Conservation (phyloP, 2,113 vertebrate genomes). For the Galeopterus variegatus region DNA sequence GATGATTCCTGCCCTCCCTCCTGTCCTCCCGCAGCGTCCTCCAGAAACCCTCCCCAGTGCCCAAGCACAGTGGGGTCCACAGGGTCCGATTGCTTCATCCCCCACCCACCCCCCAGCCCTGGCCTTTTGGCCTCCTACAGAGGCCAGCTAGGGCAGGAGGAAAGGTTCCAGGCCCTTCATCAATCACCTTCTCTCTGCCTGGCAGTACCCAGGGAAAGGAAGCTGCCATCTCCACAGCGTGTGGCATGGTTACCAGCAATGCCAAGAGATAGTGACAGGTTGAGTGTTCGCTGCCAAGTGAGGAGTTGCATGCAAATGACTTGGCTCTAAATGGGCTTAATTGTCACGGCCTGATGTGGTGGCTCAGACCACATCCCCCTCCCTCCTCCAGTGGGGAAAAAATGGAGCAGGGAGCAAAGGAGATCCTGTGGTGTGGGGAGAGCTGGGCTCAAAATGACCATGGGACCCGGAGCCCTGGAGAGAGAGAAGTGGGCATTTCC, state of each 20-base stretch:
- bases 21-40: background rate
- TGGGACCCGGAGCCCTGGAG: background rate
- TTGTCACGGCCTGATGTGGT: constrained; percentile 83
- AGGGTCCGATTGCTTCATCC: background rate
- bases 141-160: background rate
- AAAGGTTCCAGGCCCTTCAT: background rate
- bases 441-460: constrained; percentile 74
- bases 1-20: constrained; percentile 14
- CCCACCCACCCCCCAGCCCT: background rate
- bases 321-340: constrained; percentile 86
- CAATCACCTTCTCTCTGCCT: constrained; percentile 56
- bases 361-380: constrained; percentile 70
- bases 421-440: constrained; percentile 61
- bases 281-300: constrained; percentile 89
- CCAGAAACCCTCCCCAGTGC: background rate
- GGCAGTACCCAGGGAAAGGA: constrained; percentile 56
- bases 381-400: background rate
- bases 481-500: constrained; percentile 84
- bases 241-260: constrained; percentile 80
- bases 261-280: constrained; percentile 90
- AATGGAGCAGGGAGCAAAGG: background rate
- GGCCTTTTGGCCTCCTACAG: background rate
- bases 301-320: constrained; percentile 90
- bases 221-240: constrained; percentile 65
- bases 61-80: background rate